A percentile compares a stretch with the other conserved stretches of the same genome.
phyloP scores from a whole-genome alignment of 2,888 invertebrate genomes.

The Gisinianus flammeolus region DNA sequence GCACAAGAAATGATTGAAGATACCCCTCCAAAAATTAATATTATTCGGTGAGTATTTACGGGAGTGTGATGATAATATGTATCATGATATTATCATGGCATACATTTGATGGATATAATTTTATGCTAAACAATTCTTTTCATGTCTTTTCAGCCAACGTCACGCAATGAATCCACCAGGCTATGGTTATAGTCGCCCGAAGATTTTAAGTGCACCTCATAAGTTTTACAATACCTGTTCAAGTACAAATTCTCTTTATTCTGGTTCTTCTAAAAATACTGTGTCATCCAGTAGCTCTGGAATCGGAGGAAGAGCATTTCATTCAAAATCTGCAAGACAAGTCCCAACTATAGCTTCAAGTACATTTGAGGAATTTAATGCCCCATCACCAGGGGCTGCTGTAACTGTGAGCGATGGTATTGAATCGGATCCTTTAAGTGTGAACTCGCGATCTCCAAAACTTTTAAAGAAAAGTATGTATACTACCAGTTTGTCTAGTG shows the following conservation, averaged over 20 bases:
- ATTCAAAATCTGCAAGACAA: no score
- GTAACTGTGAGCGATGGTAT: conserved; percentile 39
- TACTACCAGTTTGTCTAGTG: no score
- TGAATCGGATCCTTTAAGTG: conserved; percentile 25
- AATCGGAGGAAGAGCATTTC: no score
- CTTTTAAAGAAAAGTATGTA: conserved; percentile 9
- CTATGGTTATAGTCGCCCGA: conserved; percentile 23
- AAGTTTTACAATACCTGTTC: conserved; percentile 22
- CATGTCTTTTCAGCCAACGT: conserved; percentile 20
- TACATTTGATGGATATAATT: no score
- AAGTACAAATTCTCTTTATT: conserved; percentile 31
- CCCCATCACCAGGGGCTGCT: conserved; percentile 34
- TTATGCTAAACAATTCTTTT: no score
- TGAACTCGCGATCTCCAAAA: conserved; percentile 17
- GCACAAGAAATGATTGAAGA: conserved; percentile 44
- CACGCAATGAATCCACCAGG: conserved; percentile 22
- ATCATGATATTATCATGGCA: no score
- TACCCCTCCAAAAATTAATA: conserved; percentile 52
- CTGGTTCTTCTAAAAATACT: neutral
- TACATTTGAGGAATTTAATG: conserved; percentile 24
- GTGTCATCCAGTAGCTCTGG: neutral
- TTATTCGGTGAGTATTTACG: conserved; percentile 54
- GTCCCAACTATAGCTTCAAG: neutral
- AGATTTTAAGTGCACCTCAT: conserved; percentile 33
- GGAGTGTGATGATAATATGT: no score